A percentile compares a stretch with the other conserved stretches of the same genome.
Evolutionary conservation across 1,140 invertebrate genomes (phyloP).

Genomic region (Drosophila sp.): DNA sequence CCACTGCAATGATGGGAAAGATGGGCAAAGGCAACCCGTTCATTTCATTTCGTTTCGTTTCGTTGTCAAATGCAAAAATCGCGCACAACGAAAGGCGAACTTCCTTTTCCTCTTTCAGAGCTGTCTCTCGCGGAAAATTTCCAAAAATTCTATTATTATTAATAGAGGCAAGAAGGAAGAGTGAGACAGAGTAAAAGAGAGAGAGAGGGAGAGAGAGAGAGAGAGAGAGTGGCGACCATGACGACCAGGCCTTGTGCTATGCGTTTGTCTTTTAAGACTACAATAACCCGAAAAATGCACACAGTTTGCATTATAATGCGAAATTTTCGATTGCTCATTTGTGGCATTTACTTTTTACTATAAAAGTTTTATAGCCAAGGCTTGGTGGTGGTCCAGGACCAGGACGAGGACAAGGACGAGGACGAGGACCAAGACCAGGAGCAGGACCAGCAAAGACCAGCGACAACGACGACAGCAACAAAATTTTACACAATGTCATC

Average conservation of each 20-base stretch:
- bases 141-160: slow-evolving; percentile 81
- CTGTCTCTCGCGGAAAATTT: slow-evolving; percentile 64
- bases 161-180: slow-evolving; percentile 55
- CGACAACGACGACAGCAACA: slow-evolving; percentile 64
- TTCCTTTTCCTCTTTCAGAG: slow-evolving; percentile 73
- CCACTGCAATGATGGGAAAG: neutral
- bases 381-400: slow-evolving; percentile 23
- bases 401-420: slow-evolving; percentile 8
- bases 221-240: slow-evolving; percentile 52
- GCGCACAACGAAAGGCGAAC: slow-evolving; percentile 54
- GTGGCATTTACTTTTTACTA: slow-evolving; percentile 81
- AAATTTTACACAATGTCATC: slow-evolving; percentile 80
- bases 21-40: slow-evolving; percentile 46
- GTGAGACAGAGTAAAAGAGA: neutral
- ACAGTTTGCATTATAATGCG: slow-evolving; percentile 82
- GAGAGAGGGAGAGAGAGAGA: too few relatives aligned
- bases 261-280: slow-evolving; percentile 75
- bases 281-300: slow-evolving; percentile 81
- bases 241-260: slow-evolving; percentile 66
- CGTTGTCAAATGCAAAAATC: slow-evolving; percentile 77
- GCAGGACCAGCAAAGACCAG: slow-evolving; percentile 12
- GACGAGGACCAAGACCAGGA: neutral
- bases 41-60: slow-evolving; percentile 52
- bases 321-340: slow-evolving; percentile 82
- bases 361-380: slow-evolving; percentile 76